Evolutionary conservation across 2,888 invertebrate species (phyloP).

Genomic region (Venusia cambrica): DNA sequence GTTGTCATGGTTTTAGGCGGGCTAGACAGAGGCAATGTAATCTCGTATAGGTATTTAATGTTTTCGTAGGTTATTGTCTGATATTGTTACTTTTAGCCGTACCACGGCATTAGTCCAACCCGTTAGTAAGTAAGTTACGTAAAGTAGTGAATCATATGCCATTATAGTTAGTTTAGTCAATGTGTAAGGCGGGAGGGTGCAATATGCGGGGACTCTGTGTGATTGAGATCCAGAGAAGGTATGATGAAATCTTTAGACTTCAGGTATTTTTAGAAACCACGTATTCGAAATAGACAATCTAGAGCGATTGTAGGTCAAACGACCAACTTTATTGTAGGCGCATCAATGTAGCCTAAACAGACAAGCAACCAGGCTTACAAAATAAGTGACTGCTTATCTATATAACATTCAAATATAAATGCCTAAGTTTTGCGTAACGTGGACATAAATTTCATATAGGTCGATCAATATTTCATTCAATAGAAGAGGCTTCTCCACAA

Average conservation of each 20-base stretch:
- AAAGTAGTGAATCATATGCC: constrained; percentile 71
- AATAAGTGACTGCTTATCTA: no score
- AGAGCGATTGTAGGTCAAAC: no score
- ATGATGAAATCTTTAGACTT: constrained; percentile 1
- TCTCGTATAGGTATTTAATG: constrained; percentile 47
- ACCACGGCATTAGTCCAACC: constrained; percentile 62
- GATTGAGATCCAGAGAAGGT: constrained; percentile 12
- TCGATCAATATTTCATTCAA: no score
- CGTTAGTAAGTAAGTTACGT: constrained; percentile 65
- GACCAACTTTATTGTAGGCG: no score
- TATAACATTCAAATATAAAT: no score
- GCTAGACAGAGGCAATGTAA: constrained; percentile 17
- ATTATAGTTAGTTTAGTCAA: constrained; percentile 71
- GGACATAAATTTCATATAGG: no score
- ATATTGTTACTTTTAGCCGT: constrained; percentile 48
- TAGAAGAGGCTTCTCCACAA: no score
- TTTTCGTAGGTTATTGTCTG: constrained; percentile 61
- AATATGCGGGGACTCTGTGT: constrained; percentile 48
- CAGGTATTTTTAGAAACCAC: no score
- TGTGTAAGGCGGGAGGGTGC: constrained; percentile 73
- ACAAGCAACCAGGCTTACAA: no score
- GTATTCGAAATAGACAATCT: no score
- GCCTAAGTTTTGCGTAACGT: no score
- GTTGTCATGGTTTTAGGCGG: constrained; percentile 3
- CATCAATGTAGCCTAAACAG: no score